Conservation (phyloP, 2,797 vertebrate genomes). For the Holocentrus rufus region DNA sequence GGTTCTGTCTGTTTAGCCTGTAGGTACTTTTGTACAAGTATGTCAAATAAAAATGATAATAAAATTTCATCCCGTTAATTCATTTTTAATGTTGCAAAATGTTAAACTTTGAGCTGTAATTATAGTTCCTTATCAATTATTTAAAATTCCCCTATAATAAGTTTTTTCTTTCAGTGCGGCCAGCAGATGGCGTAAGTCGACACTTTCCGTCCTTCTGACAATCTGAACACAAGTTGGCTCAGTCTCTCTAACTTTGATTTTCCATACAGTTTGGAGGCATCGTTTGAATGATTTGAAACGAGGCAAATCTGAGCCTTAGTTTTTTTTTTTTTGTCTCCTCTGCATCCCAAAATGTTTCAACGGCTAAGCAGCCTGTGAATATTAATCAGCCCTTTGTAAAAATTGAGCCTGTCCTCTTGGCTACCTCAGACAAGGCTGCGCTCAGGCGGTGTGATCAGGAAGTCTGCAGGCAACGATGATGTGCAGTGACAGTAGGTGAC, state of each 20-base stretch:
- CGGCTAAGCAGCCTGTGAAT: not conserved
- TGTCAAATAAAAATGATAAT: too few species aligned
- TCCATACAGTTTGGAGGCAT: too few species aligned
- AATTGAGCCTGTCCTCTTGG: conserved; percentile 54
- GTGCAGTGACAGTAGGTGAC: conserved; percentile 78
- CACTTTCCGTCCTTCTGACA: conserved; percentile 14
- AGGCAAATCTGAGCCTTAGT: too few species aligned
- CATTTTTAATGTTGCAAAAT: conserved; percentile 5
- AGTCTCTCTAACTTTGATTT: too few species aligned
- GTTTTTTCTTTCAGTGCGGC: conserved; percentile 21
- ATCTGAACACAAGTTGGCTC: too few species aligned
- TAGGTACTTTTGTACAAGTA: conserved; percentile 14
- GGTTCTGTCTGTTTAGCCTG: conserved; percentile 4
- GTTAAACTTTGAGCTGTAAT: too few species aligned
- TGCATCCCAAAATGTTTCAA: too few species aligned
- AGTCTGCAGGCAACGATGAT: conserved; percentile 72
- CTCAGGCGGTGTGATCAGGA: conserved; percentile 57
- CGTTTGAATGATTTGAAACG: too few species aligned
- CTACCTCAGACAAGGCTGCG: conserved; percentile 45
- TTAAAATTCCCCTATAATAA: not conserved
- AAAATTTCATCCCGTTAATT: too few species aligned
- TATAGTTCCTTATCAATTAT: too few species aligned
- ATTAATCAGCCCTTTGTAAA: conserved; percentile 32
- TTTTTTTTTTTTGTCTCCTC: too few species aligned
- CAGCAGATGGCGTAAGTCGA: conserved; percentile 69